Base-by-base conservation (phyloP, 1,140 invertebrate genomes). In the Drosophila azteca region DNA sequence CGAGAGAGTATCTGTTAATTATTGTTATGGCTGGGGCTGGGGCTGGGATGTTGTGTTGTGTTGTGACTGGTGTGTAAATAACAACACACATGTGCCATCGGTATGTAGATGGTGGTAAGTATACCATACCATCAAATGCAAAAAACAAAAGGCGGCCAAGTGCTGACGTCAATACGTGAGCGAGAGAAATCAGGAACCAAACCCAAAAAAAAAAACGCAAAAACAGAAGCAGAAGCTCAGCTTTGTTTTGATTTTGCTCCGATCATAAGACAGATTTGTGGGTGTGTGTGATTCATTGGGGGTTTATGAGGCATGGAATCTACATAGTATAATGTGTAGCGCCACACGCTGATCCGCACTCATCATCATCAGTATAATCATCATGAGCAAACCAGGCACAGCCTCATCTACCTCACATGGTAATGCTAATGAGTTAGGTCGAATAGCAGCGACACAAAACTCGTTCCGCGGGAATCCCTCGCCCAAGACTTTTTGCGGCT, bases 391-490 rank as follows among this genome's bases (percentile, higher is more conserved):
- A 51, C 41, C 48, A 43, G 17, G 17, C 8, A 44, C 24, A 44
- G 50, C 41, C 31, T 31, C 45, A 41, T 41, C 60, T 55, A 50
- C 68, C 63, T 73, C 59, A 57, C 70, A 73, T 41, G 69, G 15
- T 22, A 49, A 84, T 84, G 81, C 73, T 74, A 87, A 84, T 84
- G 57, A 87, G 61, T 81, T 87, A 48, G 29, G 17, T 50, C 17
- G 67, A 87, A 67, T 44, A 39, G 39, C 50, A 17, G 26, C 31
- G 31, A 54, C 67, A 77, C 68, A n/a, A 79, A 66, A 75, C 61
- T 52, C 51, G 61, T 66, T 74, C 44, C 35, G 46, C 52, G 81
- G 81, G 78, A 49, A 82, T 87, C 66, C 81, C 81, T 85, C 59
- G 54, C 53, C 51, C 44, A 52, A 41, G 31, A 31, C 8, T 9